Conservation (phyloP, 2,888 invertebrate genomes). For the Trichogramma dendrolimi region DNA sequence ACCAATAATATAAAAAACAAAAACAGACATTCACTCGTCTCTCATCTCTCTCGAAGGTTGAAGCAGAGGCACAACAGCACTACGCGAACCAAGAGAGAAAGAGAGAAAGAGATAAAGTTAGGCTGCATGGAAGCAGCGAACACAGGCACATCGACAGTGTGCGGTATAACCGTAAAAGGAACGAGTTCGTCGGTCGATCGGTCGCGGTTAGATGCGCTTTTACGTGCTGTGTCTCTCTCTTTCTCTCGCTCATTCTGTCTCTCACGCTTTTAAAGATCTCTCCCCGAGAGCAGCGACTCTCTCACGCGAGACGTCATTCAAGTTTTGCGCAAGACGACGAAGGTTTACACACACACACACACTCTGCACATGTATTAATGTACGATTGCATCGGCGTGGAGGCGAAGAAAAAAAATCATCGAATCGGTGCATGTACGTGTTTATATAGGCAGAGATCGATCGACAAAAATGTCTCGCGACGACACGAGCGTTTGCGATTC, state of each 20-base stretch:
- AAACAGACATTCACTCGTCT: neutral
- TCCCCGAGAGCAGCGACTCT: neutral
- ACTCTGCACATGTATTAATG: too few species aligned
- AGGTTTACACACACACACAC: too few species aligned
- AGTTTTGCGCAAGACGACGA: too few species aligned
- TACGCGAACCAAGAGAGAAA: neutral
- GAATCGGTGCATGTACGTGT: neutral
- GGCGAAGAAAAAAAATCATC: constrained; percentile 7
- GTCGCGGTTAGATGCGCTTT: too few species aligned
- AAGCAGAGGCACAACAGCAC: neutral
- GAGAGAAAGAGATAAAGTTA: constrained; percentile 9
- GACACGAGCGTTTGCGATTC: too few species aligned
- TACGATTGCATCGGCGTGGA: neutral
- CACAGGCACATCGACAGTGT: too few species aligned
- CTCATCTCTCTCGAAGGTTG: neutral
- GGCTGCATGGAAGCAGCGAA: neutral
- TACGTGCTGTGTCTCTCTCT: neutral
- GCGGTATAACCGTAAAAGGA: constrained; percentile 7
- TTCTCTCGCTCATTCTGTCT: neutral
- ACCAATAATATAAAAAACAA: too few species aligned
- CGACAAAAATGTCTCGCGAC: too few species aligned
- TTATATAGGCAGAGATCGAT: too few species aligned
- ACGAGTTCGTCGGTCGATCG: constrained; percentile 5
- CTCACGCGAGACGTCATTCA: constrained; percentile 1
- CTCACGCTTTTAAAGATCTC: neutral